Conservation (phyloP, 2,113 vertebrate species). For the Boulengeromyrus knoepffleri region DNA sequence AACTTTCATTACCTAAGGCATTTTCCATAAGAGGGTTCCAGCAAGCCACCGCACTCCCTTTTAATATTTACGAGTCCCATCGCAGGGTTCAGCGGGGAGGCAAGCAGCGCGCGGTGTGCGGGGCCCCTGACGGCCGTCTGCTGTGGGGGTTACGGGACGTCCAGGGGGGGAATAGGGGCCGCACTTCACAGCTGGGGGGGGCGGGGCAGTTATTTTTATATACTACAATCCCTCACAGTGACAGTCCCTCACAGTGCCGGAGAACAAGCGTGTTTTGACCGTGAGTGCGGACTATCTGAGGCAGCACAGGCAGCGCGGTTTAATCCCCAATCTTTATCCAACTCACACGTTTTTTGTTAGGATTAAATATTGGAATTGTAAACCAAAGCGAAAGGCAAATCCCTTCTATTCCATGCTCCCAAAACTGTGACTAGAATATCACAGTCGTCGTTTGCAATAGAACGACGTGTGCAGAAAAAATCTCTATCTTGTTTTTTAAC, state of each 20-base stretch:
- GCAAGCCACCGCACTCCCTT: background rate
- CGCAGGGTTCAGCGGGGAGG: background rate
- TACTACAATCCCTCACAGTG: background rate
- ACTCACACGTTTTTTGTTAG: background rate
- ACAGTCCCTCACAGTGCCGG: background rate
- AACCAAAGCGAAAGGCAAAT: background rate
- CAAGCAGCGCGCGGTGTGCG: background rate
- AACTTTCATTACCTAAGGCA: conserved; percentile 1
- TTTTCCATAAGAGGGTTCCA: background rate
- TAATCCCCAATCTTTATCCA: background rate
- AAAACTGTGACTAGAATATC: background rate
- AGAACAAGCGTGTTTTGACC: background rate
- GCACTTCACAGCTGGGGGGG: background rate
- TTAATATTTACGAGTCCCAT: conserved; percentile 4
- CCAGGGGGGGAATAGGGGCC: background rate
- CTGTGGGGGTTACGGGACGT: background rate
- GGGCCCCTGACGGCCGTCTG: background rate
- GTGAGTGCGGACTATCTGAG: background rate
- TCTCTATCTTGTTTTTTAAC: background rate
- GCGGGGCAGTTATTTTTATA: background rate
- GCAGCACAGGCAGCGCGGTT: background rate
- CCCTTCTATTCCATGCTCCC: background rate
- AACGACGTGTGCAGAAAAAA: background rate
- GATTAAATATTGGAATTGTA: background rate
- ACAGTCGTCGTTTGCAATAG: background rate